Base-by-base conservation (phyloP, 2,113 vertebrate species). In the Gyps fulvus region DNA sequence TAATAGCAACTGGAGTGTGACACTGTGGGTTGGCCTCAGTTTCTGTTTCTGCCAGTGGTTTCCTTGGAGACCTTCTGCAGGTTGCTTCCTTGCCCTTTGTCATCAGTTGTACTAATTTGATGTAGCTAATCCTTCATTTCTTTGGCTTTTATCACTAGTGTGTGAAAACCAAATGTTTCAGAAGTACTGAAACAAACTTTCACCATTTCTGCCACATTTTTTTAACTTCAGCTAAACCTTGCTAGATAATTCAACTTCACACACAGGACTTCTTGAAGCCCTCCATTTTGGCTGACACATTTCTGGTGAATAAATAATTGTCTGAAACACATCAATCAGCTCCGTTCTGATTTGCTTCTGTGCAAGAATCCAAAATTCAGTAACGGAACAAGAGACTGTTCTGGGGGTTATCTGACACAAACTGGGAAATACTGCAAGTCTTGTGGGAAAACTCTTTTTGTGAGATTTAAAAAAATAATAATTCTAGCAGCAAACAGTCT, bases 61-160 rank as follows among this genome's bases (percentile, higher is more conserved):
- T 97, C 94, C 89, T 80, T 85, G 40, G 71, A 92, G 85, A 96
- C 13, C 9, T 87, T 89, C 52, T 88, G 42, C 40, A 92, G 69
- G 38, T 88, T 9, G 2, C 49, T 81, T 73, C 71, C 55, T 88
- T 69, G 43, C 20, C 22, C 74, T 93, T 79, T 83, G 36, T 82
- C 34, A 65, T 49, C 47, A 45, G 31, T 54, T 9, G 13, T 42
- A 83, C 10, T 36, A 65, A 73, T 92, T 80, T 77, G 27, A 89
- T 32, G 6, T 19, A 80, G 23, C 40, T 73, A 69, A 54, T 83
- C 32, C 50, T 90, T 83, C 2, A 16, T 91, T 90, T 90, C 43
- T 34, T 86, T 83, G 32, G 5, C 14, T 80, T 92, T 93, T 76
- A 23, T 52, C 73, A 70, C 6, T 14, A 50, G 29, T 36, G 6